Evolutionary conservation across 2,888 invertebrate species (phyloP).

Genomic region (Lasioglossum oenotherae): DNA sequence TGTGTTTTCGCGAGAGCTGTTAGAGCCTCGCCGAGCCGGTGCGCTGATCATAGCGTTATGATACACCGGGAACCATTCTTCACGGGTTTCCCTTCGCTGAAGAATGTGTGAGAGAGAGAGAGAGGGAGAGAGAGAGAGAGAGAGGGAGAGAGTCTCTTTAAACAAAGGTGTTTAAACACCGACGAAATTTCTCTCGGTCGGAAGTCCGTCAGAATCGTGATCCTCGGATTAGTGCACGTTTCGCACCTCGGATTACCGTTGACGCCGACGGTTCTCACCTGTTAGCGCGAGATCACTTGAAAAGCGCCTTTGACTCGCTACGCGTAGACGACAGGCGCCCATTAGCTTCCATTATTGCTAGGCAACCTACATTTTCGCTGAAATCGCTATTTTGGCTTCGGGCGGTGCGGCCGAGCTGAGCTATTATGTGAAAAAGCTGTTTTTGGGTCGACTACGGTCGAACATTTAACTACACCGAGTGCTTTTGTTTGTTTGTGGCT

Average conservation of each 20-base stretch:
- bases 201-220: background rate
- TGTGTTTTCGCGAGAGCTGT: constrained; percentile 22
- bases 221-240: background rate
- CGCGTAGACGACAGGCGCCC: background rate
- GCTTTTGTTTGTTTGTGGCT: background rate
- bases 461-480: too few species aligned
- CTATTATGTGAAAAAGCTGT: background rate
- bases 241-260: constrained; percentile 1
- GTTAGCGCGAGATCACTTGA: constrained; percentile 1
- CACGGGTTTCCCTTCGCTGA: constrained; percentile 25
- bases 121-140: too few species aligned
- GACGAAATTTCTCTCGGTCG: background rate
- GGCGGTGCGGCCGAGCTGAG: background rate
- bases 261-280: background rate
- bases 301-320: background rate
- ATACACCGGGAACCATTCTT: constrained; percentile 29
- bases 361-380: background rate
- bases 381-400: background rate
- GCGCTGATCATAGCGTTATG: constrained; percentile 30
- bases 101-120: too few species aligned
- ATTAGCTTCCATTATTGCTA: background rate
- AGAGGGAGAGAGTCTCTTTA: background rate
- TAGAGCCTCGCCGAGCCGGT: background rate
- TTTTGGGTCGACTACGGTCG: background rate
- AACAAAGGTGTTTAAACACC: background rate